Base-by-base conservation (phyloP, 1,140 invertebrate genomes). In the Brachionus calyciflorus region DNA sequence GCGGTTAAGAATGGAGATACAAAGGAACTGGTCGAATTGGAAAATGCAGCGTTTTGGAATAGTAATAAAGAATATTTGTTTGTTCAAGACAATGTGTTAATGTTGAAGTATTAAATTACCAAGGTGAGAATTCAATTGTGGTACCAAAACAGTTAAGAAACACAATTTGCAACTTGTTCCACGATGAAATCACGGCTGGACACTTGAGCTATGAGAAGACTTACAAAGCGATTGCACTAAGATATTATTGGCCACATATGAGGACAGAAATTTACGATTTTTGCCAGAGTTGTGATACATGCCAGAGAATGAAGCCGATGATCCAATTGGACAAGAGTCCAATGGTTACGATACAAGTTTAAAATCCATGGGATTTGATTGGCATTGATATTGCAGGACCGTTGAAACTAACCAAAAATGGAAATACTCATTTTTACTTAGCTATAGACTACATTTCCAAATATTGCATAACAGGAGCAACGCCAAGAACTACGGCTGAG, bases 11-110 rank as follows among this genome's bases (percentile, higher is more conserved):
- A n/a, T n/a, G n/a, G n/a, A n/a, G 19, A 30, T 55, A 60, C 55
- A 30, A 60, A 60, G 33, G 30, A n/a, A n/a, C n/a, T n/a, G n/a
- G n/a, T n/a, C n/a, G n/a, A n/a, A n/a, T n/a, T n/a, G n/a, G n/a
- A n/a, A n/a, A n/a, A n/a, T n/a, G n/a, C n/a, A n/a, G n/a, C n/a
- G n/a, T n/a, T n/a, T n/a, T n/a, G n/a, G n/a, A n/a, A n/a, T n/a
- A n/a, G n/a, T n/a, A 63, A 63, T n/a, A 63, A 55, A 28, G 30
- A 63, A 40, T 63, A 37, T 37, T 40, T 63, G 9, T 17, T n/a
- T n/a, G n/a, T n/a, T n/a, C n/a, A n/a, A n/a, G n/a, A n/a, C n/a
- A n/a, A n/a, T n/a, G n/a, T n/a, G 21, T 33, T 21, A 37, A 46
- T 24, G 28, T 48, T 30, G 30, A 69, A 48, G 30, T 28, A 41